Conservation (phyloP, 2,113 vertebrate species). For the Apodemus sylvaticus region DNA sequence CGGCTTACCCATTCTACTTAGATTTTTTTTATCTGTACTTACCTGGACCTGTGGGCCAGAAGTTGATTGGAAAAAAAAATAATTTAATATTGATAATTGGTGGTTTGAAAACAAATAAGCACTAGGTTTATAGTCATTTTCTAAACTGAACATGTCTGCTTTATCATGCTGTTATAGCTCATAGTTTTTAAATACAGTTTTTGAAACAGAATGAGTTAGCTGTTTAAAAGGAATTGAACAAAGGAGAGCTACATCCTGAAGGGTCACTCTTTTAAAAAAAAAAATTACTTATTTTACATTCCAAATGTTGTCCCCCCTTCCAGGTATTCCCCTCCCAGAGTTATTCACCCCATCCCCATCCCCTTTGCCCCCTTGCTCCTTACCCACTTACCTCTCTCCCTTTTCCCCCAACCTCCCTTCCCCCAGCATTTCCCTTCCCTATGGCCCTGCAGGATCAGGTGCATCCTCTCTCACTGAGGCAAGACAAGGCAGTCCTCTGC, state of each 20-base stretch:
- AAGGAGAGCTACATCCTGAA: not conserved
- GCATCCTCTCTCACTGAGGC: no score
- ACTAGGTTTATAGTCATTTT: not conserved
- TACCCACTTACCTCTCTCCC: no score
- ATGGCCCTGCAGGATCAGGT: no score
- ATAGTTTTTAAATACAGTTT: not conserved
- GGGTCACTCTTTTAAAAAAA: no score
- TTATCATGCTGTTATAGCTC: not conserved
- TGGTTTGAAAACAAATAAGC: not conserved
- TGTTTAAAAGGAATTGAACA: slow-evolving; percentile 17
- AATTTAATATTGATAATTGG: not conserved
- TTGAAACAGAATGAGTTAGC: not conserved
- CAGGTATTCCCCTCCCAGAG: no score
- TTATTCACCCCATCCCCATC: no score
- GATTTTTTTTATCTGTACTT: not conserved
- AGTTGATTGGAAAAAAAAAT: not conserved
- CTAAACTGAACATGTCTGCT: not conserved
- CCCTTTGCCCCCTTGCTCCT: no score
- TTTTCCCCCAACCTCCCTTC: no score
- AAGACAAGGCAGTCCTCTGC: no score
- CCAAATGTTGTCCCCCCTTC: no score
- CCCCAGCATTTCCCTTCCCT: no score
- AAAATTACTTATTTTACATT: no score
- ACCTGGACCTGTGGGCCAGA: not conserved
- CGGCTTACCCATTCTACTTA: not conserved